A percentile compares a stretch with the other conserved stretches of the same genome.
These are phyloP conservation scores for Crocuta crocuta DNA, from an alignment of 2,113 vertebrate genomes.

Conservation along the genomic window DNA sequence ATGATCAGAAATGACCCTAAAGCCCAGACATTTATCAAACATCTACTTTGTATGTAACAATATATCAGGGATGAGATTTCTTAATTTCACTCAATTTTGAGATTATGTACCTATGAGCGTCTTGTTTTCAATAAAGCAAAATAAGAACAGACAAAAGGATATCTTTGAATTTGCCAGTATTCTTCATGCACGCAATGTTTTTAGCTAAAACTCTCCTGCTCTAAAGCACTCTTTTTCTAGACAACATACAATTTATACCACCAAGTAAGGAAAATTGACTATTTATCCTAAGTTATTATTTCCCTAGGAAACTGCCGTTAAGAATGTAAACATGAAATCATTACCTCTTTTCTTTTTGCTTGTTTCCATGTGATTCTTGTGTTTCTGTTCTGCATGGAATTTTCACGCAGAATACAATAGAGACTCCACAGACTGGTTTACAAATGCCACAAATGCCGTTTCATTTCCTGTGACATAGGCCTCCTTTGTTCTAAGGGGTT, in stretches of 20 bases:
- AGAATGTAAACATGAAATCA: conserved; percentile 34
- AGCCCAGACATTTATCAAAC: not conserved
- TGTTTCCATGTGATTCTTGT: conserved; percentile 20
- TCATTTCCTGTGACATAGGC: not conserved
- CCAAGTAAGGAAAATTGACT: conserved; percentile 15
- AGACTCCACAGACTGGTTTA: not conserved
- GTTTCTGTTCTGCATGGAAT: conserved; percentile 23
- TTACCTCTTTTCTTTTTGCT: not conserved
- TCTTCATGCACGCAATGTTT: not conserved
- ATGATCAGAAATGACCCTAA: not conserved
- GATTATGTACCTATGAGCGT: not conserved
- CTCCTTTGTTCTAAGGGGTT: conserved; percentile 23
- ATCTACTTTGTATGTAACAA: conserved; percentile 28
- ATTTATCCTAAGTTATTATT: conserved; percentile 53
- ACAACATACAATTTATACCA: conserved; percentile 48
- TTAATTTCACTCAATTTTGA: conserved; percentile 41
- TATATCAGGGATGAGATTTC: not conserved
- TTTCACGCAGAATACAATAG: conserved; percentile 7
- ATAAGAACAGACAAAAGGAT: conserved; percentile 9
- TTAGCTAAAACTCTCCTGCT: not conserved
- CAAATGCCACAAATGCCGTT: conserved; percentile 26
- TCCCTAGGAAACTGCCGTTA: conserved; percentile 38
- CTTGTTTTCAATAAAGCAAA: conserved; percentile 41
- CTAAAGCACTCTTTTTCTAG: conserved; percentile 23
- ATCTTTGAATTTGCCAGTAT: conserved; percentile 18